phyloP scores from a whole-genome alignment of 35 echinoderm and acorn worm genomes.

The Amphiura filiformis region DNA sequence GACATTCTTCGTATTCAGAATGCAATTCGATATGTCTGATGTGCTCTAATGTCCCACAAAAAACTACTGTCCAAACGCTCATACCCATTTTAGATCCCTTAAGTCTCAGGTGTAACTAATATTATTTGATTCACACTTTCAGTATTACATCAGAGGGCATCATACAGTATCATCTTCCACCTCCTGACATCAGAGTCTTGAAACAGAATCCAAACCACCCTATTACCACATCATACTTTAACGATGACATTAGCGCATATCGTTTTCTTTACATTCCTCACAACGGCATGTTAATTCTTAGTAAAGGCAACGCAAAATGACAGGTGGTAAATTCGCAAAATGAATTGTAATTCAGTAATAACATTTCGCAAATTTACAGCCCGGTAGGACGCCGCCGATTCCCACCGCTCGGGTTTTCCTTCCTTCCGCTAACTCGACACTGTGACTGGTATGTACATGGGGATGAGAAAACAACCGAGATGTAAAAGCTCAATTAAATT shows the following conservation, averaged over 20 bases:
- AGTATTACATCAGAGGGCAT: no score
- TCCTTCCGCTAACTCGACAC: not conserved
- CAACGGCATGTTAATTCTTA: not conserved
- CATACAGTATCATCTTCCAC: no score
- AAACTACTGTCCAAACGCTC: no score
- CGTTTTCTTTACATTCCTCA: not conserved
- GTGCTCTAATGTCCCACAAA: no score
- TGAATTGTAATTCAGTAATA: constrained; percentile 10
- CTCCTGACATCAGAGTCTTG: not conserved
- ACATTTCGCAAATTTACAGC: constrained; percentile 3
- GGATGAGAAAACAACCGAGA: not conserved
- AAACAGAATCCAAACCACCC: not conserved
- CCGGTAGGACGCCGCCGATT: constrained; percentile 5
- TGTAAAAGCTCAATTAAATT: constrained; percentile 4
- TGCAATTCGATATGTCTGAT: no score
- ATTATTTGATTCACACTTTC: no score
- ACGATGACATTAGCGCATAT: constrained; percentile 4
- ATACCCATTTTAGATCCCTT: no score
- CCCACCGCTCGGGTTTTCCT: not conserved
- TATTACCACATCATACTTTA: not conserved
- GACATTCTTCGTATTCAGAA: no score
- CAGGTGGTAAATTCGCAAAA: not conserved
- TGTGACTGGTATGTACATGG: not conserved
- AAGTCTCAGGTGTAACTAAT: no score
- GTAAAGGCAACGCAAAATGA: not conserved